Conservation (phyloP, 2,888 invertebrate genomes). For the Trichopoda pennipes region DNA sequence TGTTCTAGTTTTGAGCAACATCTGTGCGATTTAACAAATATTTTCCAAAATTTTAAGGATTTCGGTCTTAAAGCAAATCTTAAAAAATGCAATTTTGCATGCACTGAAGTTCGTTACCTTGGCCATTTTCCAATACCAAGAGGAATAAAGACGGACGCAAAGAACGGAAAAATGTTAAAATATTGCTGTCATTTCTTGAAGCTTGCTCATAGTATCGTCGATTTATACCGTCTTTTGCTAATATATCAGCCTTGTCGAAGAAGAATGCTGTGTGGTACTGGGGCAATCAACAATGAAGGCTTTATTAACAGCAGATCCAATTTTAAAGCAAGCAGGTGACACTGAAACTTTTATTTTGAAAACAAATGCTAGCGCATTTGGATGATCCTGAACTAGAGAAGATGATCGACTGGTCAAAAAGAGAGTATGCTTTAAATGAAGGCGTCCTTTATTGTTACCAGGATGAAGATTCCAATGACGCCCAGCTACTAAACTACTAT, state of each 20-base stretch:
- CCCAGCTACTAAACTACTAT: constrained; percentile 41
- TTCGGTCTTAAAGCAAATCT: constrained; percentile 36
- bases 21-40: constrained; percentile 42
- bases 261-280: constrained; percentile 49
- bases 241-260: constrained; percentile 64
- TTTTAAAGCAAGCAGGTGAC: constrained; percentile 67
- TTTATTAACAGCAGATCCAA: constrained; percentile 62
- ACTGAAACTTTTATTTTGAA: constrained; percentile 43
- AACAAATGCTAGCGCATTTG: constrained; percentile 68
- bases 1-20: constrained; percentile 71
- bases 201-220: constrained; percentile 73
- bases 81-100: constrained; percentile 46
- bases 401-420: constrained; percentile 55
- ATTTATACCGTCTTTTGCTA: constrained; percentile 74
- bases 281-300: constrained; percentile 43
- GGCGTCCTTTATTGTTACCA: constrained; percentile 46
- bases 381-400: constrained; percentile 31
- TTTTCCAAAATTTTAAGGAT: constrained; percentile 35
- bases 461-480: constrained; percentile 50
- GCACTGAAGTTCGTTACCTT: constrained; percentile 46
- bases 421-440: constrained; percentile 41
- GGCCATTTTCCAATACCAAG: constrained; percentile 47
- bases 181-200: constrained; percentile 71
- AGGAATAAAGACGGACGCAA: constrained; percentile 69
- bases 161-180: constrained; percentile 70